Evolutionary conservation across 2,797 vertebrate species (phyloP), one percentile per base, ranked within the genome.

Genomic region (Molothrus ater): DNA sequence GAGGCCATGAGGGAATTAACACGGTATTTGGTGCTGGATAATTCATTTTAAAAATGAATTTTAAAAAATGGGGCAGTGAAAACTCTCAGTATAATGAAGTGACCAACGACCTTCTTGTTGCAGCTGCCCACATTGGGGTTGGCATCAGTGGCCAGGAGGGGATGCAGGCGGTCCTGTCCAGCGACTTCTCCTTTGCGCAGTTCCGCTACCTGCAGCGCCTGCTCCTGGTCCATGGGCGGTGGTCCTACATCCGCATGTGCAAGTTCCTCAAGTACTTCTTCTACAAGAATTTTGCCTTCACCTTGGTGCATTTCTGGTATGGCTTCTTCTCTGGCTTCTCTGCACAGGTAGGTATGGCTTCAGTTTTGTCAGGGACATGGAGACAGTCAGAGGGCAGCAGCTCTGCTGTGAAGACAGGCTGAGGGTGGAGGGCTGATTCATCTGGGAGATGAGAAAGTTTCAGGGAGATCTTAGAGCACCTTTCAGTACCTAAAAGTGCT

Each of bases 241-340:
- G 99, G 99, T 99, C 99, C 42, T 99, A 99, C 90, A 97, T 99
- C 56, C 98, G 99, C 97, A 99, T 99, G 99, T 99, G 98, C 98
- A 99, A 98, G 95, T 99, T 99, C 95, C 98, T 99, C 50, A 96
- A 97, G 57, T 99, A 99, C 92, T 99, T 99, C 96, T 99, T 99
- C 97, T 99, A 99, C 94, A 99, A 99, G 98, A 99, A 99, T 97
- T 99, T 99, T 95, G 98, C 98, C 93, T 99, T 99, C 96, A 99
- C 99, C 0, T 97, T 99, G 40, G 98, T 99, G 38, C 99, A 99
- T 69, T 99, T 99, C 98, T 99, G 99, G 99, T 99, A 99, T 12
- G 99, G 98, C 78, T 99, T 99, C 98, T 99, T 98, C 98, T 99
- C 98, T 0, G 99, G 99, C 56, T 99, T 99, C 97, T 99, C 99